These are phyloP conservation scores for Calypte anna DNA, from an alignment of 2,113 vertebrate genomes.

Conservation along the genomic window DNA sequence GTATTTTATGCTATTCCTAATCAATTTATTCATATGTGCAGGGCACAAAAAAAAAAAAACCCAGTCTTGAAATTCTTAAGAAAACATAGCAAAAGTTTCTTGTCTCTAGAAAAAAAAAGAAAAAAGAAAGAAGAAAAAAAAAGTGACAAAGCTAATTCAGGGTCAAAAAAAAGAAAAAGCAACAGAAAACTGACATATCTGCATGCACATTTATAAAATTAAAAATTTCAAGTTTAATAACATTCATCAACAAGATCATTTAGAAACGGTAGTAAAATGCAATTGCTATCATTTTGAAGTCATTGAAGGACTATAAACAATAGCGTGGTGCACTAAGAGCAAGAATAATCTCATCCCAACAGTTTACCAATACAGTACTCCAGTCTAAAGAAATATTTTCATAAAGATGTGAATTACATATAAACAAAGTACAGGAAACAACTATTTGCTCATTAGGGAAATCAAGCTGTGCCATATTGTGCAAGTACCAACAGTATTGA, in stretches of 20 bases:
- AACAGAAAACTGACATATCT: not conserved
- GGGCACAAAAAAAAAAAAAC: not conserved
- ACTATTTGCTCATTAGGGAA: not conserved
- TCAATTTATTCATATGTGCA: not conserved
- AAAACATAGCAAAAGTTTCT: not conserved
- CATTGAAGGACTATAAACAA: not conserved
- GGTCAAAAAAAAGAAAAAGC: not conserved
- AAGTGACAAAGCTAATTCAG: not conserved
- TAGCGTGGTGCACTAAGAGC: not conserved
- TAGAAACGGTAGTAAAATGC: not conserved
- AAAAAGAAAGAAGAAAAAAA: not conserved
- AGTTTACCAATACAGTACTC: not conserved
- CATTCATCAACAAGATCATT: not conserved
- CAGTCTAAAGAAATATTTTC: not conserved
- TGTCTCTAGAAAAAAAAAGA: not conserved
- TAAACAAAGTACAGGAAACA: not conserved
- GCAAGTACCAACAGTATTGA: not conserved
- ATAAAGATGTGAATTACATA: not conserved
- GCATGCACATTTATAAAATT: fast-evolving
- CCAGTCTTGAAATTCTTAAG: not conserved
- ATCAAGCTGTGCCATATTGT: not conserved
- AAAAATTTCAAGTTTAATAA: not conserved
- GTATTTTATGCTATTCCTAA: not conserved
- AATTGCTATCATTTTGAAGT: not conserved
- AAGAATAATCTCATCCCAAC: not conserved